A percentile compares a stretch with the other conserved stretches of the same genome.
These are phyloP conservation scores for Amphipyra tragopoginis DNA, from an alignment of 2,888 invertebrate species.

Conservation along the genomic window DNA sequence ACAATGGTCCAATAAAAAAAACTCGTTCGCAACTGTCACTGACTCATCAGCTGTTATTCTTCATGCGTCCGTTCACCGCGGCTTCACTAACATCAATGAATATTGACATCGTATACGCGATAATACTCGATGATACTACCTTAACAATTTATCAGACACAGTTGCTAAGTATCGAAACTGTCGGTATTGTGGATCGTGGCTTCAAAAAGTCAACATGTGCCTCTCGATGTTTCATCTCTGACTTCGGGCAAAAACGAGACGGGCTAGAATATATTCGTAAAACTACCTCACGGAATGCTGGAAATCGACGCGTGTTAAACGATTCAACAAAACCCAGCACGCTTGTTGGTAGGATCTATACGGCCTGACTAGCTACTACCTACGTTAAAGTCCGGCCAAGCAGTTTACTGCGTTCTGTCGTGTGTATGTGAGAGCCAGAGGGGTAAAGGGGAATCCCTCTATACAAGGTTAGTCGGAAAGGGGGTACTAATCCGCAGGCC, in stretches of 20 bases:
- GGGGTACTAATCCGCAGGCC: no score
- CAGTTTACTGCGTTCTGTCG: no score
- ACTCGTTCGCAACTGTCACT: slow-evolving; percentile 55
- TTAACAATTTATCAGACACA: slow-evolving; percentile 40
- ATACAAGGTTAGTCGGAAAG: no score
- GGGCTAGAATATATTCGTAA: no score
- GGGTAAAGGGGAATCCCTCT: no score
- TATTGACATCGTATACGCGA: slow-evolving; percentile 71
- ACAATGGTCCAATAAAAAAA: slow-evolving; percentile 44
- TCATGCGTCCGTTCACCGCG: slow-evolving; percentile 71
- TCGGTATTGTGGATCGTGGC: slow-evolving; percentile 10
- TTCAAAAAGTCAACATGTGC: background rate
- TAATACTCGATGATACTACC: slow-evolving; percentile 57
- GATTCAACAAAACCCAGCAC: no score
- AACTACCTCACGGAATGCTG: no score
- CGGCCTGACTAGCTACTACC: no score
- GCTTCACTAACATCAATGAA: slow-evolving; percentile 78
- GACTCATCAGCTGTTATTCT: slow-evolving; percentile 61
- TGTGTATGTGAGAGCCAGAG: no score
- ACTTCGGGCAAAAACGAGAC: background rate
- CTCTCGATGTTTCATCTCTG: background rate
- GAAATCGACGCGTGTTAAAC: no score
- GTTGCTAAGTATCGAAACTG: slow-evolving; percentile 39
- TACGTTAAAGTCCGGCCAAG: no score
- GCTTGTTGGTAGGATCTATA: no score